These are phyloP conservation scores for Rhagium mordax DNA, from an alignment of 2,888 invertebrate genomes.

Conservation along the genomic window DNA sequence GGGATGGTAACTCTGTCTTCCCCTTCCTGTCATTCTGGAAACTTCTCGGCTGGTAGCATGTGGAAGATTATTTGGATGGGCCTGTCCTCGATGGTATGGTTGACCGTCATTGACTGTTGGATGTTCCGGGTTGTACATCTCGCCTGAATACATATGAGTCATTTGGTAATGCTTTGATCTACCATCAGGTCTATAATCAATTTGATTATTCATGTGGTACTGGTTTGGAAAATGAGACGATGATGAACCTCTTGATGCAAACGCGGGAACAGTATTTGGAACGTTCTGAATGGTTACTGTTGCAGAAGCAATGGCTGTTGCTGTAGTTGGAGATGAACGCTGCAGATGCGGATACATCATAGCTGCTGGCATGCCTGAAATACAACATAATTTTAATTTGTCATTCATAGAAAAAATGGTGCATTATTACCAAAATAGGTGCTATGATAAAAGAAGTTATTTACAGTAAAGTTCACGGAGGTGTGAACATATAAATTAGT, in stretches of 20 bases:
- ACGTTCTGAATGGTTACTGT: slow-evolving; percentile 73
- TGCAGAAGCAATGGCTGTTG: slow-evolving; percentile 74
- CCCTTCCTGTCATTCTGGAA: slow-evolving; percentile 58
- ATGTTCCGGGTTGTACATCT: slow-evolving; percentile 69
- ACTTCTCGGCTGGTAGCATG: slow-evolving; percentile 51
- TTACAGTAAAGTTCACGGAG: no score
- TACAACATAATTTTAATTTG: slow-evolving; percentile 7
- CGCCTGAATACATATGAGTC: slow-evolving; percentile 55
- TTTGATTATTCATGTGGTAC: slow-evolving; percentile 65
- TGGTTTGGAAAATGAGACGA: slow-evolving; percentile 66
- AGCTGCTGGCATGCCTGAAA: slow-evolving; percentile 55
- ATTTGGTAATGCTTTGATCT: slow-evolving; percentile 64
- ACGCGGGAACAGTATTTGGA: slow-evolving; percentile 75
- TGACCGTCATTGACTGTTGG: slow-evolving; percentile 64
- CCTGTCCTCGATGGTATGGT: slow-evolving; percentile 62
- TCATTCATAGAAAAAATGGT: background rate
- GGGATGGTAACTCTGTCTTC: slow-evolving; percentile 68
- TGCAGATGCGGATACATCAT: slow-evolving; percentile 75
- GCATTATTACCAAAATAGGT: no score
- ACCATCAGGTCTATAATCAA: slow-evolving; percentile 64
- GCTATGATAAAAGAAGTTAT: no score
- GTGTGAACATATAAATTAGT: no score
- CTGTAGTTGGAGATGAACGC: slow-evolving; percentile 81
- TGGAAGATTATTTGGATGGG: slow-evolving; percentile 56
- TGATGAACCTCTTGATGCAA: slow-evolving; percentile 73